phyloP scores from a whole-genome alignment of 2,113 vertebrate species.

The Orthonyx spaldingii region DNA sequence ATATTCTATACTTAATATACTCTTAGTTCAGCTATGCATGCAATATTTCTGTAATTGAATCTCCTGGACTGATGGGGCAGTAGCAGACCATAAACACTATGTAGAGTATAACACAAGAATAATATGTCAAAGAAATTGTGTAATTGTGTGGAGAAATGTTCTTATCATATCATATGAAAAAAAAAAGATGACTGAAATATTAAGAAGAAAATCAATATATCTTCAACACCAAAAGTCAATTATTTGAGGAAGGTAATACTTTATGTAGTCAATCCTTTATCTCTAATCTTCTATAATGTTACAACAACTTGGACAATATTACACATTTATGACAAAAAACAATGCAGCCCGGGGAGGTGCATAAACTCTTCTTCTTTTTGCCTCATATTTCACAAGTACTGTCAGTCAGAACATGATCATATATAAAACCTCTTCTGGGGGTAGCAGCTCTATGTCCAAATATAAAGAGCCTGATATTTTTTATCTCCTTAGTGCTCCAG shows the following conservation, averaged over 20 bases:
- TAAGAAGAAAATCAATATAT: not conserved
- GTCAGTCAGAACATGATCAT: not conserved
- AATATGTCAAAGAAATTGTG: not conserved
- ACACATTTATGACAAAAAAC: not conserved
- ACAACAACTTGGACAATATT: not conserved
- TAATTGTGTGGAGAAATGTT: not conserved
- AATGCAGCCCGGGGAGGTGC: not conserved
- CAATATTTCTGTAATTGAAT: not conserved
- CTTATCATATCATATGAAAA: not conserved
- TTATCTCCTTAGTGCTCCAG: not conserved
- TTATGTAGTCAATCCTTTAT: not conserved
- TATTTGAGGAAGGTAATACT: not conserved
- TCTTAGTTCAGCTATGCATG: not conserved
- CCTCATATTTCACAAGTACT: not conserved
- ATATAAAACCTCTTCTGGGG: not conserved
- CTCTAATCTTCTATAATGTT: not conserved
- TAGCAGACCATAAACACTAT: not conserved
- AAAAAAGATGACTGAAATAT: not conserved
- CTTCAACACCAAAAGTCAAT: not conserved
- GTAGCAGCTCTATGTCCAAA: not conserved
- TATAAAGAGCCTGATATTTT: not conserved
- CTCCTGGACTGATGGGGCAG: not conserved
- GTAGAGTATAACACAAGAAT: not conserved
- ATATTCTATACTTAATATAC: not conserved
- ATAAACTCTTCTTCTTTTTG: not conserved